These are phyloP conservation scores for Brachyopa scutellaris DNA, from an alignment of 2,888 invertebrate species.

Conservation along the genomic window DNA sequence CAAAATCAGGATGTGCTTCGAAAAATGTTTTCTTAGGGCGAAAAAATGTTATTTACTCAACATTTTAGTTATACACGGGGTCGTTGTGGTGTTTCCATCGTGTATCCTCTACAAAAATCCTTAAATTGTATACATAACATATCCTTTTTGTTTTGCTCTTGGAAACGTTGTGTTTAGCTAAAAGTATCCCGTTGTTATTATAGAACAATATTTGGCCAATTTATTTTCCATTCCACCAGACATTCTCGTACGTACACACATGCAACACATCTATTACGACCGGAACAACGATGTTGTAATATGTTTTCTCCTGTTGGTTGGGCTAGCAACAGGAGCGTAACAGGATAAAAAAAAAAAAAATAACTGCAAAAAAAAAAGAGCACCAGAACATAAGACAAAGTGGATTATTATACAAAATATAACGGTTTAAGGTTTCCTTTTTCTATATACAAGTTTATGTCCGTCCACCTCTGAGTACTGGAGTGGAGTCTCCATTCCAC, in stretches of 20 bases:
- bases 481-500: not conserved
- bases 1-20: constrained; percentile 45
- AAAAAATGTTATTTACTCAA: constrained; percentile 52
- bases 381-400: constrained; percentile 67
- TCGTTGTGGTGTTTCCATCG: constrained; percentile 23
- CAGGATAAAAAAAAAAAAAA: not conserved
- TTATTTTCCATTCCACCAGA: constrained; percentile 42
- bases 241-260: constrained; percentile 12
- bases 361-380: constrained; percentile 20
- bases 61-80: constrained; percentile 50
- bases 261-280: constrained; percentile 27
- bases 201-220: constrained; percentile 67
- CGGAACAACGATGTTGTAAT: constrained; percentile 37
- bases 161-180: constrained; percentile 36
- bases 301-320: constrained; percentile 25
- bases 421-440: constrained; percentile 61
- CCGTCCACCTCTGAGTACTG: not conserved
- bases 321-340: constrained; percentile 8
- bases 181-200: constrained; percentile 52
- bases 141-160: not conserved
- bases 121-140: constrained; percentile 25
- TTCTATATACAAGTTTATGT: not conserved
- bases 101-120: not conserved
- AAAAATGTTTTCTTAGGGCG: constrained; percentile 13
- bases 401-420: constrained; percentile 72